phyloP scores from a whole-genome alignment of 2,888 invertebrate genomes.

The Anoplius nigerrimus region DNA sequence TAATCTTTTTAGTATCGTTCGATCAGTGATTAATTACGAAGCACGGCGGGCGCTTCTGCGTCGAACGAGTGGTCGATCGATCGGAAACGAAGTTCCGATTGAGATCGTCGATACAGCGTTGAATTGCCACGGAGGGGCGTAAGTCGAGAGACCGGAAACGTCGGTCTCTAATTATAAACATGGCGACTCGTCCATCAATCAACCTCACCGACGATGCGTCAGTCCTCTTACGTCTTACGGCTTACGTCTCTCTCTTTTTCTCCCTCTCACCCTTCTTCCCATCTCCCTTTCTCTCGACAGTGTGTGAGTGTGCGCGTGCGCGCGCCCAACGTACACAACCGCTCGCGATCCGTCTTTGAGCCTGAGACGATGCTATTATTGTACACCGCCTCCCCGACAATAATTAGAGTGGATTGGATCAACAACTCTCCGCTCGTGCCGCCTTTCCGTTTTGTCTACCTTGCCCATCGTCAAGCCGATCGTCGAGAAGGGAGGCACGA shows the following conservation, averaged over 20 bases:
- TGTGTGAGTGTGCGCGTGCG: not conserved
- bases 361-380: slow-evolving; percentile 60
- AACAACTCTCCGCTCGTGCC: slow-evolving; percentile 40
- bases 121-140: slow-evolving; percentile 21
- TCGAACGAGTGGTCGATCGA: not conserved
- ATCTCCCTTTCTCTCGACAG: slow-evolving; percentile 8
- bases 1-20: too few relatives aligned
- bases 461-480: not conserved
- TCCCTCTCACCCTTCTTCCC: slow-evolving; percentile 14
- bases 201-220: slow-evolving; percentile 59
- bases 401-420: slow-evolving; percentile 63
- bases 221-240: slow-evolving; percentile 1
- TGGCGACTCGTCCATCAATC: slow-evolving; percentile 73
- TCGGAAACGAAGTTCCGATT: not conserved
- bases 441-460: slow-evolving; percentile 13
- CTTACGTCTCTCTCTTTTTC: slow-evolving; percentile 16
- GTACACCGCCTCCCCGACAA: slow-evolving; percentile 54
- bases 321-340: slow-evolving; percentile 2
- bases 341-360: slow-evolving; percentile 36
- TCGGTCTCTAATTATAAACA: slow-evolving; percentile 73
- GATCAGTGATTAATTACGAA: too few relatives aligned
- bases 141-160: slow-evolving; percentile 58
- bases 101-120: slow-evolving; percentile 34
- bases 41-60: too few relatives aligned
- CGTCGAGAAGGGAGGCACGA: too few relatives aligned